Conservation (phyloP, 1,140 invertebrate genomes). For the Cydia pomonella region DNA sequence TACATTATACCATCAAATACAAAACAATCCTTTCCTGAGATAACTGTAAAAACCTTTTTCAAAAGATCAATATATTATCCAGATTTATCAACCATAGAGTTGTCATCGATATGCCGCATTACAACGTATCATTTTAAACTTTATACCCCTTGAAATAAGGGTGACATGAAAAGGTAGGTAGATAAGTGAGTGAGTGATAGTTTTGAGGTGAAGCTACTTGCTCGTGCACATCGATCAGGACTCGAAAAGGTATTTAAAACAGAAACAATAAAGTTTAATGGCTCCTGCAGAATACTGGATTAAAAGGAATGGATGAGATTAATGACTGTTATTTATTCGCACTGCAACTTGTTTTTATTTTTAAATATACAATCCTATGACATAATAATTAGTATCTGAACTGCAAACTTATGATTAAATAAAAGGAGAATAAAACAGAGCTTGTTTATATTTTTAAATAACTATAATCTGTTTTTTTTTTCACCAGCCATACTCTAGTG, state of each 20-base stretch:
- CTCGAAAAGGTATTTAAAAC: slow-evolving; percentile 20
- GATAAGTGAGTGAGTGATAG: slow-evolving; percentile 25
- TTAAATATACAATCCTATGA: not conserved
- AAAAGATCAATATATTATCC: slow-evolving; percentile 2
- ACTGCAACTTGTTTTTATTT: not conserved
- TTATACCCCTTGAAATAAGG: not conserved
- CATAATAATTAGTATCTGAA: not conserved
- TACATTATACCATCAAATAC: not conserved
- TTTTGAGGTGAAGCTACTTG: slow-evolving; percentile 11
- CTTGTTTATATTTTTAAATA: too few species aligned
- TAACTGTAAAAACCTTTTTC: not conserved
- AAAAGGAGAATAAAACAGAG: too few species aligned
- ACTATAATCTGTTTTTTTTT: too few species aligned
- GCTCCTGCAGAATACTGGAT: not conserved
- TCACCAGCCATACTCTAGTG: too few species aligned
- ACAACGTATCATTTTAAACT: not conserved
- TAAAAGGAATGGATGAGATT: slow-evolving; percentile 19
- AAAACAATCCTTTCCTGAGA: not conserved
- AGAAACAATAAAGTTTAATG: slow-evolving; percentile 28
- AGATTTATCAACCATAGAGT: slow-evolving; percentile 44
- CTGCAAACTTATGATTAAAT: not conserved
- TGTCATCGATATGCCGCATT: slow-evolving; percentile 39
- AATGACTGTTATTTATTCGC: slow-evolving; percentile 18
- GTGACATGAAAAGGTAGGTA: not conserved
- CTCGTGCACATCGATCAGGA: slow-evolving; percentile 4